phyloP scores from a whole-genome alignment of 2,797 vertebrate species.

The Trichosurus vulpecula region DNA sequence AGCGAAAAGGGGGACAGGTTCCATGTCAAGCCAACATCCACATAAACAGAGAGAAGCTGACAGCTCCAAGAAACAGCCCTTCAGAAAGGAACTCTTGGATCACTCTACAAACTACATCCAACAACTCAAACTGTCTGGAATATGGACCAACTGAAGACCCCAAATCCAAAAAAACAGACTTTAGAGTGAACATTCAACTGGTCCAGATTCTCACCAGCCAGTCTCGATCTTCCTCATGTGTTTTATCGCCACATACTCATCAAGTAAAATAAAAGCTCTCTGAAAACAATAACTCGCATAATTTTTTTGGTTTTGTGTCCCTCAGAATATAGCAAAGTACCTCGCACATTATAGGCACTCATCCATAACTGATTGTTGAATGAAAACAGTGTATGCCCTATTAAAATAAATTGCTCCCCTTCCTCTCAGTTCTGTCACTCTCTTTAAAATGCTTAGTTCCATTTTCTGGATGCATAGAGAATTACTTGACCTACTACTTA shows the following conservation, averaged over 20 bases:
- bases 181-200: slow-evolving; percentile 20
- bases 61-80: slow-evolving; percentile 21
- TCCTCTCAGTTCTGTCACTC: slow-evolving; percentile 37
- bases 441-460: slow-evolving; percentile 51
- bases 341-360: neutral
- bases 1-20: slow-evolving; percentile 18
- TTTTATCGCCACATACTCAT: neutral
- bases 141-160: neutral
- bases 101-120: neutral
- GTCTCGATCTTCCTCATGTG: slow-evolving; percentile 46
- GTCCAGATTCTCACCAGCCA: slow-evolving; percentile 5
- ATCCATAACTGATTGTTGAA: neutral
- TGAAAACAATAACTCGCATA: neutral
- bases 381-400: neutral
- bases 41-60: neutral
- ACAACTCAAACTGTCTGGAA: slow-evolving; percentile 22
- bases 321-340: neutral
- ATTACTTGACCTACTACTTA: slow-evolving; percentile 52
- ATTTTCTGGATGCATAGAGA: slow-evolving; percentile 49
- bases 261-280: slow-evolving; percentile 8
- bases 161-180: slow-evolving; percentile 13
- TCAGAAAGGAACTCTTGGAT: slow-evolving; percentile 6
- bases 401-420: neutral
- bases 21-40: slow-evolving; percentile 11
- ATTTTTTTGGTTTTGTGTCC: neutral